Evolutionary conservation across 2,113 vertebrate species (phyloP).

Genomic region (Osmerus eperlanus): DNA sequence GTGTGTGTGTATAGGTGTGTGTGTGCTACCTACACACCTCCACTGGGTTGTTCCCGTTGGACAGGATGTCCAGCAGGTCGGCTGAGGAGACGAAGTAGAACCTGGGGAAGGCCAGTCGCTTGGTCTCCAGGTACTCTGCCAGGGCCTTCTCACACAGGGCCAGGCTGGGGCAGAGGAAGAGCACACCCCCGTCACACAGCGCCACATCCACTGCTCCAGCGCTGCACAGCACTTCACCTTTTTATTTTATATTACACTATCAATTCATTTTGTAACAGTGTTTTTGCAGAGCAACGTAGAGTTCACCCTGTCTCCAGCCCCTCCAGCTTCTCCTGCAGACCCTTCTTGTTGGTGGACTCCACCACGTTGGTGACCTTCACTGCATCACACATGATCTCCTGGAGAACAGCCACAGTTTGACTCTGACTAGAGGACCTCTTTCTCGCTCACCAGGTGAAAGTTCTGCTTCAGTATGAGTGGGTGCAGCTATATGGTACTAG

Average conservation of each 20-base stretch:
- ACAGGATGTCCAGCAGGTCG: constrained; percentile 82
- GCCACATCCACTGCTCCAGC: too few relatives aligned
- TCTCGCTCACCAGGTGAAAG: too few relatives aligned
- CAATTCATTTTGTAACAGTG: too few relatives aligned
- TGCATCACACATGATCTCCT: constrained; percentile 64
- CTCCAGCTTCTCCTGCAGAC: constrained; percentile 64
- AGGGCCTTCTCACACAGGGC: constrained; percentile 81
- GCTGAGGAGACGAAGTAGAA: constrained; percentile 86
- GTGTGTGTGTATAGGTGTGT: too few relatives aligned
- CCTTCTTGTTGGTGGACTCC: constrained; percentile 71
- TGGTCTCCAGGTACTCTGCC: constrained; percentile 79
- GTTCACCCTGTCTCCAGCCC: constrained; percentile 63
- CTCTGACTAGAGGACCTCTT: too few relatives aligned
- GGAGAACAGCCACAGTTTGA: background rate
- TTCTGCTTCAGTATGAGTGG: too few relatives aligned
- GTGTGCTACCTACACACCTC: constrained; percentile 17
- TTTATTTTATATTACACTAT: too few relatives aligned
- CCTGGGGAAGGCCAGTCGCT: constrained; percentile 79
- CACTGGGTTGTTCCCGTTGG: constrained; percentile 75
- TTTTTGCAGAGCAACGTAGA: too few relatives aligned
- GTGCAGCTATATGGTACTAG: too few relatives aligned
- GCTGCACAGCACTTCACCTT: too few relatives aligned
- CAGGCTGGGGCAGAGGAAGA: constrained; percentile 58
- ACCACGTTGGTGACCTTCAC: constrained; percentile 71
- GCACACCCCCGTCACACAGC: too few relatives aligned